These are phyloP conservation scores for Tragopan temminckii DNA, from an alignment of 2,797 vertebrate species.

Conservation along the genomic window DNA sequence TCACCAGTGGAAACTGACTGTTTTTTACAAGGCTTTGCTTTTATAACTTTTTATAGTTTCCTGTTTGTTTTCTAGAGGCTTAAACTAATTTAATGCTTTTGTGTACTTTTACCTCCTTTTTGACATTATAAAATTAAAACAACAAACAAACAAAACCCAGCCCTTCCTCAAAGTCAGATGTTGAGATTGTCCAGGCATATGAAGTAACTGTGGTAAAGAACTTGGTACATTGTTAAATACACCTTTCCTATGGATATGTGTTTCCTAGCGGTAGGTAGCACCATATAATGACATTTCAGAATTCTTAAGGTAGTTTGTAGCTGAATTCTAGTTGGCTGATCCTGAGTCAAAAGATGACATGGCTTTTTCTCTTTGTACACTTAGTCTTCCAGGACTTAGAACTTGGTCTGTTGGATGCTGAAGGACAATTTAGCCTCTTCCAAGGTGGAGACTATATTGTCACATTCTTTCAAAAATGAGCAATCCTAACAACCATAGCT, in stretches of 20 bases:
- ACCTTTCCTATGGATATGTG: not conserved
- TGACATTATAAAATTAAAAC: not conserved
- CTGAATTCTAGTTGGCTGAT: not conserved
- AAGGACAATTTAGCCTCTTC: not conserved
- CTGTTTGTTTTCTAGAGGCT: not conserved
- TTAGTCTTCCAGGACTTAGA: not conserved
- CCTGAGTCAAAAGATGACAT: not conserved
- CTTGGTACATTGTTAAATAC: not conserved
- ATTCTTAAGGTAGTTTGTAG: not conserved
- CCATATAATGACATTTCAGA: not conserved
- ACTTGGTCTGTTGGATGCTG: not conserved
- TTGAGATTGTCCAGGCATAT: not conserved
- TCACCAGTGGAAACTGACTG: not conserved
- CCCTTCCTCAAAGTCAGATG: not conserved
- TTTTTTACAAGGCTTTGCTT: not conserved
- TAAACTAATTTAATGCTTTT: not conserved
- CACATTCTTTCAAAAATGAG: not conserved
- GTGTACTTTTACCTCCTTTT: not conserved
- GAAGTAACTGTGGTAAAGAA: not conserved
- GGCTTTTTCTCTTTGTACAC: not conserved
- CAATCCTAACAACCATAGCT: accelerated
- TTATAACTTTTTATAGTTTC: not conserved
- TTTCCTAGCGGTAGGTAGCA: not conserved
- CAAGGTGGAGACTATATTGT: not conserved
- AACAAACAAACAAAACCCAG: not conserved